phyloP scores from a whole-genome alignment of 2,113 vertebrate species.

The Galemys pyrenaicus region DNA sequence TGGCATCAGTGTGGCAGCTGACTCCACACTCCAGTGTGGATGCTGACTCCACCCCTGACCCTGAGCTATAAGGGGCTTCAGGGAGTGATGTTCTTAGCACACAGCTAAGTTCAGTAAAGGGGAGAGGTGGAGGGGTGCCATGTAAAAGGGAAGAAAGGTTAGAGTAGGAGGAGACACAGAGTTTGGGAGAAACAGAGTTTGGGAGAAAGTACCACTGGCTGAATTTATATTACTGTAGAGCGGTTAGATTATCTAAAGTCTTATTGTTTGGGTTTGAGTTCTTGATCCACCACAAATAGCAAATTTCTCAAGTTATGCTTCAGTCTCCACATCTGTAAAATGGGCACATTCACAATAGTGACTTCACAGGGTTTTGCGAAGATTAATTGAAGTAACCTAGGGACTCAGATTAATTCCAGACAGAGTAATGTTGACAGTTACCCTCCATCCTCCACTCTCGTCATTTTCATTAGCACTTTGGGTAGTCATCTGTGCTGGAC shows the following conservation, averaged over 20 bases:
- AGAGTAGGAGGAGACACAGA: background rate
- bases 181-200: background rate
- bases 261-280: background rate
- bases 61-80: background rate
- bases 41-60: background rate
- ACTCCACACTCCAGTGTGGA: background rate
- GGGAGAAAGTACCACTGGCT: background rate
- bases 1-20: background rate
- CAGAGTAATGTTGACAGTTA: background rate
- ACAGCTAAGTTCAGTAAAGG: background rate
- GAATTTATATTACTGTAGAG: background rate
- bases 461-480: background rate
- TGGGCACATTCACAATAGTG: background rate
- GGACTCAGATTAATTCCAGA: background rate
- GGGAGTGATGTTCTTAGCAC: background rate
- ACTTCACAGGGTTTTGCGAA: background rate
- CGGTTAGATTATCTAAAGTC: background rate
- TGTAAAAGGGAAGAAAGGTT: background rate
- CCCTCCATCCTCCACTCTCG: background rate
- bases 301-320: background rate
- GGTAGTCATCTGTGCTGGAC: background rate
- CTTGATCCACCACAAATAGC: background rate
- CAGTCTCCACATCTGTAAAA: constrained; percentile 18
- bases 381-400: background rate
- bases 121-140: background rate